Evolutionary conservation across 2,888 invertebrate genomes (phyloP).

Genomic region (Mythimna pallens): DNA sequence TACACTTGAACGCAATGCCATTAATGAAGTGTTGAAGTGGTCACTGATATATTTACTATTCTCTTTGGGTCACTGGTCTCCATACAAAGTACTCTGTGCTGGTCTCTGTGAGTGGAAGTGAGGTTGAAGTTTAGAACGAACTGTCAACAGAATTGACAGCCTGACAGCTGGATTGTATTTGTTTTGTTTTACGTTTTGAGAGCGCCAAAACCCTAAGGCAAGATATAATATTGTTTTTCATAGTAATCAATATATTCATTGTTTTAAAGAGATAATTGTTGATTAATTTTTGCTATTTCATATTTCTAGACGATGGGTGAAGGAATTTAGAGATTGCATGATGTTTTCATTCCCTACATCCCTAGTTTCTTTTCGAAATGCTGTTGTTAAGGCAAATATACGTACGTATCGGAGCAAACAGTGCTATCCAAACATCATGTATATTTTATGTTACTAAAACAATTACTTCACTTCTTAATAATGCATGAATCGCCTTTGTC

Average conservation of each 20-base stretch:
- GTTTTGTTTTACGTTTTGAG: background rate
- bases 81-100: no score
- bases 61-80: no score
- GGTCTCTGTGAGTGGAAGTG: no score
- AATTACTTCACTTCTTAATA: constrained; percentile 16
- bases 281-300: constrained; percentile 6
- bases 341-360: constrained; percentile 52
- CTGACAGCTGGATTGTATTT: background rate
- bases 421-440: constrained; percentile 6
- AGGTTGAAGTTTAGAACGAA: no score
- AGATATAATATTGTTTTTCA: background rate
- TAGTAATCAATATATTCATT: background rate
- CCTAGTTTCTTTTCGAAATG: constrained; percentile 37
- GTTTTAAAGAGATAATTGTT: background rate
- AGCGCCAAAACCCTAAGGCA: constrained; percentile 1
- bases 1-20: no score
- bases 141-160: background rate
- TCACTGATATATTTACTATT: no score
- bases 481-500: constrained; percentile 49
- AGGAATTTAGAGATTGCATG: constrained; percentile 11
- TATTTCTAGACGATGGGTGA: constrained; percentile 19
- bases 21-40: no score
- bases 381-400: constrained; percentile 34
- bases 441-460: constrained; percentile 1
- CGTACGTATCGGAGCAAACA: constrained; percentile 49